Conservation (phyloP, 30 jellyfish, hydroid and myxozoan species). For the Hydractinia symbiolongicarpus region DNA sequence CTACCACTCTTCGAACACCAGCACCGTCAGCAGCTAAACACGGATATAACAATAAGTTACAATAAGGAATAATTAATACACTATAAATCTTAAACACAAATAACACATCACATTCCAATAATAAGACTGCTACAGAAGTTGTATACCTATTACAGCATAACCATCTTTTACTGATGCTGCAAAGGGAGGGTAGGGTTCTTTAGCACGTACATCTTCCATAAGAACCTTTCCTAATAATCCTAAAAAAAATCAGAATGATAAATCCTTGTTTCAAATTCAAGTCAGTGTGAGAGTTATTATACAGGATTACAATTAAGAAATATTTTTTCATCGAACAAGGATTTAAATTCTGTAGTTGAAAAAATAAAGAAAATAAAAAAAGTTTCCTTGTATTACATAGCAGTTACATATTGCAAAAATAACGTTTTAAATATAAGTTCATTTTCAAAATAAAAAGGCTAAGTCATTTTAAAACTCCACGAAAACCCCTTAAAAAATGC, state of each 20-base stretch:
- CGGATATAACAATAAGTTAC: background rate
- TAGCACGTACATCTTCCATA: slow-evolving; percentile 83
- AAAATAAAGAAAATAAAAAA: too few species aligned
- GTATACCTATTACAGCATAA: slow-evolving; percentile 92
- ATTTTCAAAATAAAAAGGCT: background rate
- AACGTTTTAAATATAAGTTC: background rate
- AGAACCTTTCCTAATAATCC: slow-evolving; percentile 73
- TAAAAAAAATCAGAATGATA: background rate
- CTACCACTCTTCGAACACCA: slow-evolving; percentile 71
- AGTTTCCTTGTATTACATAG: too few species aligned
- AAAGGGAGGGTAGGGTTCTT: slow-evolving; percentile 94
- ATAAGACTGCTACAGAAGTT: background rate
- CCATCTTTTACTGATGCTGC: slow-evolving; percentile 99
- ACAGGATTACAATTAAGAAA: too few species aligned
- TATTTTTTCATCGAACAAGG: too few species aligned
- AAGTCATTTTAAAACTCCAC: background rate
- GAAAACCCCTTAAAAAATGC: background rate
- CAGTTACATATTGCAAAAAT: too few species aligned
- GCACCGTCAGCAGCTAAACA: slow-evolving; percentile 81
- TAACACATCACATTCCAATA: background rate
- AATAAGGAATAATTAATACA: background rate
- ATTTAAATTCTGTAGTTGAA: too few species aligned
- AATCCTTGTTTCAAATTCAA: too few species aligned
- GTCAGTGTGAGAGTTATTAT: too few species aligned
- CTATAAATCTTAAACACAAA: background rate